These are phyloP conservation scores for Peribatodes rhomboidaria DNA, from an alignment of 2,888 invertebrate species.

Conservation along the genomic window DNA sequence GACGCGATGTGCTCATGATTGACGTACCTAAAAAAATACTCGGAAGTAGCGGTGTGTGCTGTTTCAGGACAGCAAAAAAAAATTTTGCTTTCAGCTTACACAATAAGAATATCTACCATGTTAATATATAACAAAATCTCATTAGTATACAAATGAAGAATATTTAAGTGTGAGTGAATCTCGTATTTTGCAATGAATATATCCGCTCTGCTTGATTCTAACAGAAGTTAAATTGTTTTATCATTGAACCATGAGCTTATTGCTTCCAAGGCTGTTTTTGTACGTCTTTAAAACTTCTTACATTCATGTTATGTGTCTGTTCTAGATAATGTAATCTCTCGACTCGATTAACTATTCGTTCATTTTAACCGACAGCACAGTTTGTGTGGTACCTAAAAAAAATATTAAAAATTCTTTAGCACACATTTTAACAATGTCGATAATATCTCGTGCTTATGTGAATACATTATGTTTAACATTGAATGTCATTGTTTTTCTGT, in stretches of 20 bases:
- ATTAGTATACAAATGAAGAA: too few relatives aligned
- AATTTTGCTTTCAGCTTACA: neutral
- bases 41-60: neutral
- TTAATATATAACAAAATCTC: neutral
- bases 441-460: conserved; percentile 83
- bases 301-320: conserved; percentile 42
- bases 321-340: conserved; percentile 77
- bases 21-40: conserved; percentile 11
- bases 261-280: conserved; percentile 20
- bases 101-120: neutral
- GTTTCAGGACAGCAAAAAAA: neutral
- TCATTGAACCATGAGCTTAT: conserved; percentile 16
- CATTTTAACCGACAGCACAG: conserved; percentile 75
- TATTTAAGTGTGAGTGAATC: too few relatives aligned
- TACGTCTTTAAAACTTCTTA: conserved; percentile 30
- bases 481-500: conserved; percentile 76
- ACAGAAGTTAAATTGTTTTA: neutral
- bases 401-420: conserved; percentile 74
- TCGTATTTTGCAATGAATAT: too few relatives aligned
- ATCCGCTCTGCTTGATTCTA: neutral
- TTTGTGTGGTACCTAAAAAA: conserved; percentile 78
- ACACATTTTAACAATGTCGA: conserved; percentile 80
- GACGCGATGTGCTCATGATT: conserved; percentile 32
- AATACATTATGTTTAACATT: conserved; percentile 79
- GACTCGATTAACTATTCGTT: conserved; percentile 66